Conservation (phyloP, 2,797 vertebrate genomes). For the Cephalopachus bancanus region DNA sequence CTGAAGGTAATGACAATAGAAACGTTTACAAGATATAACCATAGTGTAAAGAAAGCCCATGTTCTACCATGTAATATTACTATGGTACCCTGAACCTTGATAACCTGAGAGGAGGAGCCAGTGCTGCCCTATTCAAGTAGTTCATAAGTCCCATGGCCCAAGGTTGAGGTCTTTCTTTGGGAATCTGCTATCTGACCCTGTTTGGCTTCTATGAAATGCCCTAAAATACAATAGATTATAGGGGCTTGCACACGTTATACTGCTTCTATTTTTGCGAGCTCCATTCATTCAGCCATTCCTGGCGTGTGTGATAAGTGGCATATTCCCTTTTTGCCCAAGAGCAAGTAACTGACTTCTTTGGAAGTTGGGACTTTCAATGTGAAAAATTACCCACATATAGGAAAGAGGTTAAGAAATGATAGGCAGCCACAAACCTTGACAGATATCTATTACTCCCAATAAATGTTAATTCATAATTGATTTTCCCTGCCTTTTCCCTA, state of each 20-base stretch:
- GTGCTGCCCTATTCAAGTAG: not conserved
- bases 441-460: not conserved
- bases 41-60: not conserved
- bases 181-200: not conserved
- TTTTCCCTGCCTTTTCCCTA: not conserved
- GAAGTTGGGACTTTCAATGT: not conserved
- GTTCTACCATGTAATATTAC: not conserved
- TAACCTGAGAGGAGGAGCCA: not conserved
- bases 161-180: not conserved
- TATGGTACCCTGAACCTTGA: not conserved
- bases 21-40: too few relatives aligned
- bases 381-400: not conserved
- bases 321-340: not conserved
- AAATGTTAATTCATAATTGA: conserved; percentile 36
- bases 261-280: not conserved
- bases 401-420: conserved; percentile 3
- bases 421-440: not conserved
- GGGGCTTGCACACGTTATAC: not conserved
- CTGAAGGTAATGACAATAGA: not conserved
- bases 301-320: not conserved
- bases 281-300: not conserved
- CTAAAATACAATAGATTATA: not conserved
- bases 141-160: not conserved
- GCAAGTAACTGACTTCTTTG: not conserved
- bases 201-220: not conserved